Conservation (phyloP, 2,113 vertebrate species). For the Lagenorhynchus albirostris region DNA sequence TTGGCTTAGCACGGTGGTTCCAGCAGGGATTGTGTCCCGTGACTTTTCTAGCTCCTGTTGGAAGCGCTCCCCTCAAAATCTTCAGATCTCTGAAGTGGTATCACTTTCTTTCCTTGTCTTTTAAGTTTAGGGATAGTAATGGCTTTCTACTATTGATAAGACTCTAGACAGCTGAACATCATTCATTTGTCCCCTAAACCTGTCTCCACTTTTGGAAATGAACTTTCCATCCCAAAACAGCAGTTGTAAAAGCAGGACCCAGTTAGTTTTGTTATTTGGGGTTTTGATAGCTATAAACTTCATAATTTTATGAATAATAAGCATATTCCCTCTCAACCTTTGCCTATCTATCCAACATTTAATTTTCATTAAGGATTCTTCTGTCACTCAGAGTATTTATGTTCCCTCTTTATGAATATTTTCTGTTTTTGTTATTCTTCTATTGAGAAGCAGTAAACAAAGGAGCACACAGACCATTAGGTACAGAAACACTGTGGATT, state of each 20-base stretch:
- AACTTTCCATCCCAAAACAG: not conserved
- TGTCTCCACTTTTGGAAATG: not conserved
- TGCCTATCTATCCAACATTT: not conserved
- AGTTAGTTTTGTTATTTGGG: not conserved
- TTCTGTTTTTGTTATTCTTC: not conserved
- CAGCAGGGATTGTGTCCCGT: rapidly evolving
- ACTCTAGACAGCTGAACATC: not conserved
- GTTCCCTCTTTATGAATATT: not conserved
- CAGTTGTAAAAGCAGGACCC: not conserved
- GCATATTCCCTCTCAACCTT: not conserved
- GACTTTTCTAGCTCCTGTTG: not conserved
- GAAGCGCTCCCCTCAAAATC: not conserved
- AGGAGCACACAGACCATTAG: not conserved
- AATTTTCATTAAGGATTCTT: not conserved
- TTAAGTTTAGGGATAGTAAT: not conserved
- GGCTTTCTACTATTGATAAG: not conserved
- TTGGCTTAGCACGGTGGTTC: not conserved
- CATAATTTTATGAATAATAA: not conserved
- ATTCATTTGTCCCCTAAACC: not conserved
- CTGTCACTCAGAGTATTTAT: not conserved
- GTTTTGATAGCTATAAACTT: not conserved
- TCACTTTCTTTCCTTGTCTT: not conserved
- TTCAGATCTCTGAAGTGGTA: not conserved
- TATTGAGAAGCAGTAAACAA: not conserved
- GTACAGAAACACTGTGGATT: not conserved